These are phyloP conservation scores for Drosophila kurseongensis DNA, from an alignment of 1,140 invertebrate species.

Conservation along the genomic window DNA sequence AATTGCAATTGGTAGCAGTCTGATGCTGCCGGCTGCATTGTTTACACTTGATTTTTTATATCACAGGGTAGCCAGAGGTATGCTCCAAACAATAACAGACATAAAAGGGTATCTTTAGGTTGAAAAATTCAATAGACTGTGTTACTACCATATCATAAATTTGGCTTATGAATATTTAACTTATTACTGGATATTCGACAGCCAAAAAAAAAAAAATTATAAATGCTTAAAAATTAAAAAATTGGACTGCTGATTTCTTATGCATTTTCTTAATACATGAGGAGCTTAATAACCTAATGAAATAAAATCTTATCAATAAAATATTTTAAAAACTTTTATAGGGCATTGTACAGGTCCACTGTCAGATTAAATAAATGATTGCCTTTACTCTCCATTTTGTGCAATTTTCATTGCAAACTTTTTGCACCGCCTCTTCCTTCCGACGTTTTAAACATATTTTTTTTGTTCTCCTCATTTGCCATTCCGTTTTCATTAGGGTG, in stretches of 20 bases:
- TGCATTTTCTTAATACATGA: too few species aligned
- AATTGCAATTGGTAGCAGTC: constrained; percentile 72
- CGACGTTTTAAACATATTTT: not conserved
- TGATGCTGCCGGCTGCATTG: constrained; percentile 60
- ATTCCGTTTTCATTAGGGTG: constrained; percentile 60
- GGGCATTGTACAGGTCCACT: not conserved
- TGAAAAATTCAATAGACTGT: not conserved
- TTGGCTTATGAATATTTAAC: too few species aligned
- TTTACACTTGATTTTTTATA: constrained; percentile 48
- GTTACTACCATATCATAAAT: too few species aligned
- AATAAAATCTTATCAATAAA: too few species aligned
- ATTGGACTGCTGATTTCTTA: too few species aligned
- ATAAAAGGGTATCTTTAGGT: not conserved
- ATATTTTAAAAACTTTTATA: not conserved
- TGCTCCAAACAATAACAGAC: not conserved
- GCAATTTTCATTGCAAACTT: constrained; percentile 6
- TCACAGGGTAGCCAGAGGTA: not conserved
- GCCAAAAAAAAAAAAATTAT: too few species aligned
- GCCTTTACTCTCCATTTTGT: constrained; percentile 13
- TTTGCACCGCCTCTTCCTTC: not conserved
- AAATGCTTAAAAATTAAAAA: too few species aligned
- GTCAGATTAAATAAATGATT: constrained; percentile 7
- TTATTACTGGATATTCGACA: too few species aligned
- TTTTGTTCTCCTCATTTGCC: constrained; percentile 27
- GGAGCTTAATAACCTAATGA: too few species aligned